Percentiles rank a stretch among this genome's conserved stretches.
Conservation (phyloP, 2,113 vertebrate genomes). For the Campylorhamphus procurvoides region DNA sequence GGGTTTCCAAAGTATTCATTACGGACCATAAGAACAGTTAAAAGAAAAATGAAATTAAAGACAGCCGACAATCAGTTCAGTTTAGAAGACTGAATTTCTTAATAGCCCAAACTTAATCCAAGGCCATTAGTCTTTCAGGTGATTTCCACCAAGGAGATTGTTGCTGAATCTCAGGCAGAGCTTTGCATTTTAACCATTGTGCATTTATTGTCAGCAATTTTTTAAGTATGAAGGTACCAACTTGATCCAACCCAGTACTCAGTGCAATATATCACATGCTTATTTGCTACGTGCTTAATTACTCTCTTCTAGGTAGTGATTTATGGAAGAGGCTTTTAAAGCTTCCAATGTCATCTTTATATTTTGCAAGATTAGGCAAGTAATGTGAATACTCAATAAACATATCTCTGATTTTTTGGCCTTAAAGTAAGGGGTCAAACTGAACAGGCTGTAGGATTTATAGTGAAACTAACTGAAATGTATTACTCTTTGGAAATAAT, state of each 20-base stretch:
- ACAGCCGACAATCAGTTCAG: background rate
- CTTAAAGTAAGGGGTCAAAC: background rate
- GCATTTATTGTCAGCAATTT: background rate
- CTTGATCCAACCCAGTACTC: background rate
- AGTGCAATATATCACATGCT: background rate
- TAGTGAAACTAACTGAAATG: background rate
- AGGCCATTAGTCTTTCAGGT: background rate
- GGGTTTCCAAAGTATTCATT: background rate
- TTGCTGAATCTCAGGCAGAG: background rate
- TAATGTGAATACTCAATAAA: background rate
- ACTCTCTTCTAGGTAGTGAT: background rate
- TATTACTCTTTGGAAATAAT: background rate
- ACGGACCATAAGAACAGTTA: background rate
- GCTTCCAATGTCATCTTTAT: background rate
- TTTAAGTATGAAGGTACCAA: background rate
- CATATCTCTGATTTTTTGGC: background rate
- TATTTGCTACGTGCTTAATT: background rate
- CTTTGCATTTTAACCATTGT: background rate
- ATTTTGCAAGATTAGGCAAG: background rate
- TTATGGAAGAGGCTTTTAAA: background rate
- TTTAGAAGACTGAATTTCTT: background rate
- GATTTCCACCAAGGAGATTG: background rate
- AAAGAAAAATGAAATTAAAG: conserved; percentile 2
- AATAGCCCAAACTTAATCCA: background rate
- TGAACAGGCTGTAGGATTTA: background rate